Evolutionary conservation across 2,888 invertebrate genomes (phyloP).

Genomic region (Dynastes grantii): DNA sequence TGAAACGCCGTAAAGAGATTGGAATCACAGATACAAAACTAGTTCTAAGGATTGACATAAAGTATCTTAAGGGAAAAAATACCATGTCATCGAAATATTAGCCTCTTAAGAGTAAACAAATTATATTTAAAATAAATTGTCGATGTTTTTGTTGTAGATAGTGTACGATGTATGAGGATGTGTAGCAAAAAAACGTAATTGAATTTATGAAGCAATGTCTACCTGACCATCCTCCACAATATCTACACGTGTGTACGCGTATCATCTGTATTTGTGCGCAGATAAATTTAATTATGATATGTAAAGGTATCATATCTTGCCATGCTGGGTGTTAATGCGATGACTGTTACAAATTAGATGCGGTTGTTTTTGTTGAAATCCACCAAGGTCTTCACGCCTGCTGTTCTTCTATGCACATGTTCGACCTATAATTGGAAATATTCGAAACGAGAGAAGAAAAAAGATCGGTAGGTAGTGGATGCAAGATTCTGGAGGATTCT

Average conservation of each 20-base stretch:
- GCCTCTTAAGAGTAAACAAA: constrained; percentile 29
- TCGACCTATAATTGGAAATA: constrained; percentile 49
- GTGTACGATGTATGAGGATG: not conserved
- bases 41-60: no score
- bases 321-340: constrained; percentile 55
- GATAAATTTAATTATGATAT: constrained; percentile 53
- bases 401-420: constrained; percentile 48
- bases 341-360: constrained; percentile 58
- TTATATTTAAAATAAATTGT: constrained; percentile 46
- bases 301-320: constrained; percentile 54
- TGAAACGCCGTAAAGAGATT: no score
- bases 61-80: no score
- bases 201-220: constrained; percentile 52
- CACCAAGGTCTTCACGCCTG: constrained; percentile 46
- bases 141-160: constrained; percentile 2
- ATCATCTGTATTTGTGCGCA: constrained; percentile 24
- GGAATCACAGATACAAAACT: no score
- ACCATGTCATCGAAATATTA: not conserved
- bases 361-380: constrained; percentile 51
- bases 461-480: constrained; percentile 26
- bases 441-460: constrained; percentile 45
- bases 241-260: constrained; percentile 9
- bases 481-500: constrained; percentile 14
- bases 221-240: constrained; percentile 35
- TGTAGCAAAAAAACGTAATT: constrained; percentile 47